These are phyloP conservation scores for Benitochromis conjunctus DNA, from an alignment of 2,113 vertebrate species.

Conservation along the genomic window DNA sequence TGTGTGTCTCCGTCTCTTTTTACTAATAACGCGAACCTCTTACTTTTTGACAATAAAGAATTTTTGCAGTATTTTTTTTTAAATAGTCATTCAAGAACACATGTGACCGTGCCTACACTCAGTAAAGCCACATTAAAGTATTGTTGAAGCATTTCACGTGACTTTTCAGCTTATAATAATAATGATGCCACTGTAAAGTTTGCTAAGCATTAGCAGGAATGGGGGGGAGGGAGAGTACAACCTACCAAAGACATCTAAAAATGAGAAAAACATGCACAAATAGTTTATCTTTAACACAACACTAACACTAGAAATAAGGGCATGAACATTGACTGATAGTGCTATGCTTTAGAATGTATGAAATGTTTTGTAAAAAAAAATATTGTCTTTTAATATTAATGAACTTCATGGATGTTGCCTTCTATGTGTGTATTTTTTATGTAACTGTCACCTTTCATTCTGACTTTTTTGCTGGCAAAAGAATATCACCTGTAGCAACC, in stretches of 20 bases:
- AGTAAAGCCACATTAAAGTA: slow-evolving; percentile 4
- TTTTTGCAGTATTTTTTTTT: slow-evolving; percentile 16
- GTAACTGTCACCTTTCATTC: slow-evolving; percentile 68
- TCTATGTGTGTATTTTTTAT: slow-evolving; percentile 55
- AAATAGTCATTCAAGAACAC: neutral
- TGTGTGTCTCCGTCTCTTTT: slow-evolving; percentile 30
- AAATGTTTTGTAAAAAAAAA: slow-evolving; percentile 67
- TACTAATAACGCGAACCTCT: slow-evolving; percentile 32
- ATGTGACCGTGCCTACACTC: neutral
- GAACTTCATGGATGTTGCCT: slow-evolving; percentile 65
- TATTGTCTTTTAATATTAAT: slow-evolving; percentile 62
- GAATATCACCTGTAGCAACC: slow-evolving; percentile 72
- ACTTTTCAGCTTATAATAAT: neutral
- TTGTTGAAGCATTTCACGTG: neutral
- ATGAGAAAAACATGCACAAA: slow-evolving; percentile 53
- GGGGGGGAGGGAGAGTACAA: slow-evolving; percentile 44
- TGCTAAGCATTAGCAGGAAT: slow-evolving; percentile 10
- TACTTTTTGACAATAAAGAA: slow-evolving; percentile 7
- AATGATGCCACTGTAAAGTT: slow-evolving; percentile 7
- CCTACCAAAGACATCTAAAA: slow-evolving; percentile 75
- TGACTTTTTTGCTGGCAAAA: slow-evolving; percentile 82
- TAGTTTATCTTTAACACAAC: slow-evolving; percentile 55
- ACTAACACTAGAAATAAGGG: slow-evolving; percentile 60
- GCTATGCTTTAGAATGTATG: slow-evolving; percentile 73
- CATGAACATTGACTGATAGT: slow-evolving; percentile 65